Conservation (phyloP, 1,140 invertebrate species). For the Procambarus clarkii region DNA sequence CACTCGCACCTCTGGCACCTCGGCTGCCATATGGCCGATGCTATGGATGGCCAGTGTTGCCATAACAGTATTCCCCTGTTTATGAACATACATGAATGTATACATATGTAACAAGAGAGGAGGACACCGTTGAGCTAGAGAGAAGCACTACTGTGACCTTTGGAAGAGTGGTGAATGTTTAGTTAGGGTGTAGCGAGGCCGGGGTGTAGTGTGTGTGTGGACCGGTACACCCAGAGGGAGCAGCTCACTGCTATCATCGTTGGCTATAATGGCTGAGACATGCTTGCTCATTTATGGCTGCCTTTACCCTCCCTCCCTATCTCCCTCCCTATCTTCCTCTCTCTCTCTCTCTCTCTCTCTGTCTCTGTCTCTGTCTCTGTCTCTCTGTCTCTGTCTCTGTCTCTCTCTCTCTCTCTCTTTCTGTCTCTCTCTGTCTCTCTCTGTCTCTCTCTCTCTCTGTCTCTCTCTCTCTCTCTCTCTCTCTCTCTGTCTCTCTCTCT, state of each 20-base stretch:
- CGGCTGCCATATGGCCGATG: neutral
- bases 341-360: slow-evolving; percentile 33
- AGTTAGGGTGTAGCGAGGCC: no score
- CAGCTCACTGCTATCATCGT: neutral
- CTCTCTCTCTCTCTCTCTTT: neutral
- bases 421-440: slow-evolving; percentile 2
- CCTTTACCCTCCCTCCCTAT: neutral
- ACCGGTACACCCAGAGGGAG: neutral
- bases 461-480: slow-evolving; percentile 19
- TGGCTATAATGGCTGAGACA: neutral
- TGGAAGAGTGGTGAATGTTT: no score
- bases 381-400: neutral
- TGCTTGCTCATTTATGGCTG: neutral
- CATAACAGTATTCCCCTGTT: neutral
- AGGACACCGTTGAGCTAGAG: neutral
- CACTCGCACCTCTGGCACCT: neutral
- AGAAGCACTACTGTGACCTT: no score
- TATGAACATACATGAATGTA: neutral
- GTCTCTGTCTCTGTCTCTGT: neutral
- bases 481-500: slow-evolving; percentile 28
- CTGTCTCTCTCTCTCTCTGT: slow-evolving; percentile 22
- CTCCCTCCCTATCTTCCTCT: slow-evolving; percentile 31
- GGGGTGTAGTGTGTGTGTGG: no score
- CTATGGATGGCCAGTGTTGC: no score
- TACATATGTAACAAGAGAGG: neutral